Evolutionary conservation across 2,113 vertebrate species (phyloP).

Genomic region (Erpornis zantholeuca): DNA sequence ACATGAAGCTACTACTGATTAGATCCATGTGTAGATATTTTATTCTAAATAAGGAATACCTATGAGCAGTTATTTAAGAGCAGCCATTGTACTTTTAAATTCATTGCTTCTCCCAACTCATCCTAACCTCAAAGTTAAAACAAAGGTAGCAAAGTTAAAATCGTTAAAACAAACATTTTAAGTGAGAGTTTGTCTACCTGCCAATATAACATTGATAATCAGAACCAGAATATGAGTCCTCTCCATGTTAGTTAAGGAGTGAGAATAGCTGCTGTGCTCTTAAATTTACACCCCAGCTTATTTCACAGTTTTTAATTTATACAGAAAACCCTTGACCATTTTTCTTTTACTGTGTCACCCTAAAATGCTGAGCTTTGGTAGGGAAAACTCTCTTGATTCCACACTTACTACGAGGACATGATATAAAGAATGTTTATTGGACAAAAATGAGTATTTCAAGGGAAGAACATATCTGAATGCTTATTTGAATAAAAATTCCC

Average conservation of each 20-base stretch:
- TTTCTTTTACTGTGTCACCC: neutral
- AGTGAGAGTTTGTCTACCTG: neutral
- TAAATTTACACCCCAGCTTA: neutral
- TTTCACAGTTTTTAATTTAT: neutral
- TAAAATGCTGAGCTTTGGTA: neutral
- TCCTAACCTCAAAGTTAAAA: neutral
- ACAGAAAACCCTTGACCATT: neutral
- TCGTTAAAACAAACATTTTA: neutral
- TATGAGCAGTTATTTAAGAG: neutral
- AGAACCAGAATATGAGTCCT: neutral
- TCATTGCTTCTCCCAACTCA: neutral
- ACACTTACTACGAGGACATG: neutral
- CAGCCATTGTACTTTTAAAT: neutral
- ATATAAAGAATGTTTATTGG: neutral
- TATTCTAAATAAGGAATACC: neutral
- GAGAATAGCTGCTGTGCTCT: neutral
- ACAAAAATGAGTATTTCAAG: neutral
- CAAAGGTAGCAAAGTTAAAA: too few relatives aligned
- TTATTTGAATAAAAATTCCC: neutral
- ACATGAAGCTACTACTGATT: neutral
- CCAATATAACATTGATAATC: neutral
- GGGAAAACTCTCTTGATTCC: neutral
- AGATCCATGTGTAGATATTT: neutral
- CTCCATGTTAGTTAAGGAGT: neutral
- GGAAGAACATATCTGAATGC: neutral